Conservation (phyloP, 2,113 vertebrate species). For the Leucoraja erinaceus region DNA sequence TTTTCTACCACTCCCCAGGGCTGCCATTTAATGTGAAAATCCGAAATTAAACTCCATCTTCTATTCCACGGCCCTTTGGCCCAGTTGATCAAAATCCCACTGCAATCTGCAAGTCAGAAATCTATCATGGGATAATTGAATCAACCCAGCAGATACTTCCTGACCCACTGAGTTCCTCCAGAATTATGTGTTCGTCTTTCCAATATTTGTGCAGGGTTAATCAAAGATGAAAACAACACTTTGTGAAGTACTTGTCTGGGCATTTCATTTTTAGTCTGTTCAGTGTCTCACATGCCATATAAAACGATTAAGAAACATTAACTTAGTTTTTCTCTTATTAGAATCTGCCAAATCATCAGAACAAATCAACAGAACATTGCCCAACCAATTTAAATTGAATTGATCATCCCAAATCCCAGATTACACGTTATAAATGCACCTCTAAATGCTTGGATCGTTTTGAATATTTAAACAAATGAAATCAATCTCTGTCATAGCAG, state of each 20-base stretch:
- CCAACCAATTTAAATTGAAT: background rate
- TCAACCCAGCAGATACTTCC: background rate
- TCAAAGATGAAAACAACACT: background rate
- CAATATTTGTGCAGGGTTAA: background rate
- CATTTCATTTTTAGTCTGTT: background rate
- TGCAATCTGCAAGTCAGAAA: background rate
- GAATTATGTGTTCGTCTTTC: background rate
- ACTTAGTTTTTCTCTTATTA: too few species aligned
- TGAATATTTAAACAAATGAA: background rate
- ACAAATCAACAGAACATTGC: too few species aligned
- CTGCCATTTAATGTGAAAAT: too few species aligned
- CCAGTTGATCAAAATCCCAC: too few species aligned
- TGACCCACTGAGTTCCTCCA: background rate
- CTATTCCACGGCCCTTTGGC: too few species aligned
- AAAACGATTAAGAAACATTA: too few species aligned
- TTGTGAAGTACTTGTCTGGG: background rate
- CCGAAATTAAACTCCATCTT: too few species aligned
- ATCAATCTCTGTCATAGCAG: background rate
- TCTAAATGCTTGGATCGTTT: background rate
- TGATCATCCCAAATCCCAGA: background rate
- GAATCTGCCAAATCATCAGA: too few species aligned
- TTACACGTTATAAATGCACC: background rate
- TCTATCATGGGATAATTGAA: background rate
- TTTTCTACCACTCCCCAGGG: too few species aligned
- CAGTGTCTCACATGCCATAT: background rate